These are phyloP conservation scores for Druon quercuslanigerum DNA, from an alignment of 1,140 invertebrate species.

Conservation along the genomic window DNA sequence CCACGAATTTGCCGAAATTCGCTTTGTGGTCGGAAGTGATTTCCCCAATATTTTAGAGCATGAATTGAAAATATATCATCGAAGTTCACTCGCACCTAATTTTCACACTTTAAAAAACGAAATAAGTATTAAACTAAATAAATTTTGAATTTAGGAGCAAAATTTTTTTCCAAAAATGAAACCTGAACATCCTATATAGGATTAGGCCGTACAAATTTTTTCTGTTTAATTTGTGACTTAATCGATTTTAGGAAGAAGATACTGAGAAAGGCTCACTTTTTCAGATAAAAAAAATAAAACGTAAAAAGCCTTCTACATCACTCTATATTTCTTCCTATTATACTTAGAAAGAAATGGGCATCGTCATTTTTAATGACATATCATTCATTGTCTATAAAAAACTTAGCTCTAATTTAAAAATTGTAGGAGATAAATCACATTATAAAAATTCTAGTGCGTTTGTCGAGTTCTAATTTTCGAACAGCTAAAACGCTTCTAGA, in stretches of 20 bases:
- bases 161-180: neutral
- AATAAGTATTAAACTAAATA: too few relatives aligned
- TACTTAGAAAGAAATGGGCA: neutral
- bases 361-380: constrained; percentile 7
- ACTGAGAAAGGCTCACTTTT: neutral
- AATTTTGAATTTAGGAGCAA: neutral
- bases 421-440: constrained; percentile 24
- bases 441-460: constrained; percentile 30
- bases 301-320: too few relatives aligned
- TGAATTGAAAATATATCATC: too few relatives aligned
- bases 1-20: neutral
- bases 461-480: constrained; percentile 11
- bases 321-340: neutral
- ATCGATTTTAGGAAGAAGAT: constrained; percentile 1
- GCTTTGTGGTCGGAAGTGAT: too few relatives aligned
- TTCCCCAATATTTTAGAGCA: too few relatives aligned
- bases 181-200: neutral
- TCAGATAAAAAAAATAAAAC: neutral
- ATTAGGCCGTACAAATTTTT: constrained; percentile 2
- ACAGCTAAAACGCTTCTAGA: constrained; percentile 21
- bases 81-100: too few relatives aligned
- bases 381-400: constrained; percentile 25
- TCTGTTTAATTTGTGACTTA: neutral
- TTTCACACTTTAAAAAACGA: too few relatives aligned
- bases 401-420: constrained; percentile 26